Base-by-base conservation (phyloP, 2,113 vertebrate species). In the Petrocephalus zakoni region DNA sequence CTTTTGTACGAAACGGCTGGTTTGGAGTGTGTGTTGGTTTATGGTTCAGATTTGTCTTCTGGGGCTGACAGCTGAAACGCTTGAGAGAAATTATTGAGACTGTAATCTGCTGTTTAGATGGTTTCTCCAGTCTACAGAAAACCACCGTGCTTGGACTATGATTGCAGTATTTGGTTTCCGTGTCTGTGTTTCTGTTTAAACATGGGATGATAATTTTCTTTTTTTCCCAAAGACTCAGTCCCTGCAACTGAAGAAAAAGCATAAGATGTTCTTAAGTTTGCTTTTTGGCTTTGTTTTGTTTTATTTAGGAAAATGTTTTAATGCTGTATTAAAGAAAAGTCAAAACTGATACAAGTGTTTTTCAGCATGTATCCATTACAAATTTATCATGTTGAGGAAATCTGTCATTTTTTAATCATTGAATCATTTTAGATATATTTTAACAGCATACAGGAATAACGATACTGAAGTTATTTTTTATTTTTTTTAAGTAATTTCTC, bases 1-100 rank as follows among this genome's bases (percentile, higher is more conserved):
- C 92, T 95, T 96, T 96, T 97, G 93, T 96, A 97, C 93, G 94
- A 96, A 96, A 92, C 88, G 61, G 89, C 89, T 88, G 85, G 11
- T 92, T 91, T 93, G 90, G 87, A 72, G 85, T 89, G 88, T 89
- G 88, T 25, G 17, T 83, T 49, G 13, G 37, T 58, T 87, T n/a
- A 34, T 61, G 37, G 78, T 58, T 86, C 51, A 15, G 47, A 15
- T 87, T 75, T 42, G 15, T 42, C 68, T 75, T 75, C 34, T 37
- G 81, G 49, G 82, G 46, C 49, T 49, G 46, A 51, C 46, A 85
- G 22, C 82, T 85, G 10, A 85, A 85, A 49, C 51, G 82, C 49
- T 15, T 5, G 34, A 75, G 49, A 51, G 82, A 17, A 46, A 21
- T 47, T 25, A 83, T 11, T 85, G 55, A 64, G 58, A 86, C 11